Conservation (phyloP, 2,113 vertebrate species). For the Catharus fuscescens region DNA sequence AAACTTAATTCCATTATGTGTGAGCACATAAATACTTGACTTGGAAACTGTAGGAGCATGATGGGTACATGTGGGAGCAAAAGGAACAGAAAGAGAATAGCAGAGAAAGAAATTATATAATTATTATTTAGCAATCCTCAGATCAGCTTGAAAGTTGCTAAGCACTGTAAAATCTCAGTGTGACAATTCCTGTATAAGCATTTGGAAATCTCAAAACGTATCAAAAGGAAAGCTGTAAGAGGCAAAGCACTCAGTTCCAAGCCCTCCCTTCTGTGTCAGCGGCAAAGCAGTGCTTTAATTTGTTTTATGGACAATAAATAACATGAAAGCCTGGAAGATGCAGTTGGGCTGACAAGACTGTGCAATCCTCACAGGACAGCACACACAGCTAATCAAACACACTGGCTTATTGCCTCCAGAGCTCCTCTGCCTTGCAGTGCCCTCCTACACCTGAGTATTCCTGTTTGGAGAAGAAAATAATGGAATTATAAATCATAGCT, state of each 20-base stretch:
- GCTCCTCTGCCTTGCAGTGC: not conserved
- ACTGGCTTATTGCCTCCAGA: not conserved
- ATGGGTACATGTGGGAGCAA: not conserved
- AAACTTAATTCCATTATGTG: not conserved
- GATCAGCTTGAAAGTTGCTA: not conserved
- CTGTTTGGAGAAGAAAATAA: not conserved
- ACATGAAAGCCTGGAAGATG: not conserved
- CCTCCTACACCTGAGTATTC: not conserved
- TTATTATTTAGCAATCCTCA: constrained; percentile 6
- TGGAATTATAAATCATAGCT: not conserved
- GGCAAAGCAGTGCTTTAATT: constrained; percentile 10
- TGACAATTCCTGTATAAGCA: not conserved
- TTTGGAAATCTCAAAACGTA: not conserved
- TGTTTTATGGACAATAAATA: constrained; percentile 43
- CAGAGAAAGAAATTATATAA: not conserved
- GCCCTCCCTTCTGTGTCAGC: not conserved
- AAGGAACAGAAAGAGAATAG: not conserved
- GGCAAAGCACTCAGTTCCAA: not conserved
- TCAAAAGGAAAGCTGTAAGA: not conserved
- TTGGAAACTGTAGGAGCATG: not conserved
- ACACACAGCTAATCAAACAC: not conserved
- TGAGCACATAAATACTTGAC: not conserved
- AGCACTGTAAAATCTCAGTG: not conserved
- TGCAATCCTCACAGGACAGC: not conserved
- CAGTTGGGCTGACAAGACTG: not conserved